Conservation (phyloP, 2,797 vertebrate species). For the Syngnathus rostellatus region DNA sequence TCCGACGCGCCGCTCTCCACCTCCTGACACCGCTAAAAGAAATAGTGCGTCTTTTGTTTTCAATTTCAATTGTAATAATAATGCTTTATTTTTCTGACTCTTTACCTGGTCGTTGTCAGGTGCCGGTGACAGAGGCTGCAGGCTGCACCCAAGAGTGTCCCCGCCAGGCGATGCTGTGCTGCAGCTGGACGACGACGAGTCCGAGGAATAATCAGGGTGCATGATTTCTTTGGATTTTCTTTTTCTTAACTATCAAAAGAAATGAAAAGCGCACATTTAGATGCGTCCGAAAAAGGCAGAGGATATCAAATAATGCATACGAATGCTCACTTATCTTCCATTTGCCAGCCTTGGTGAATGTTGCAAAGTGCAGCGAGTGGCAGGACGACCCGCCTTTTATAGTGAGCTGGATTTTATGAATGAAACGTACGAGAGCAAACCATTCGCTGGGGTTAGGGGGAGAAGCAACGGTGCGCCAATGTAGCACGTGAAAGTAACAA, state of each 20-base stretch:
- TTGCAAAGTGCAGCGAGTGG: slow-evolving; percentile 61
- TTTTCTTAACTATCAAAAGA: not conserved
- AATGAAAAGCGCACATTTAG: not conserved
- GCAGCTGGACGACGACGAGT: slow-evolving; percentile 84
- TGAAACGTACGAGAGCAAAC: slow-evolving; percentile 76
- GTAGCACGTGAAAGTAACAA: not conserved
- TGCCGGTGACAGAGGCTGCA: slow-evolving; percentile 79
- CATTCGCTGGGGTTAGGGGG: slow-evolving; percentile 45
- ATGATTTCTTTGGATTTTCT: slow-evolving; percentile 51
- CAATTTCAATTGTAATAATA: too few relatives aligned
- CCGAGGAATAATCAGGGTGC: slow-evolving; percentile 76
- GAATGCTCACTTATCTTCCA: slow-evolving; percentile 38
- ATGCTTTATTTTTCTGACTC: not conserved
- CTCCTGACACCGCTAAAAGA: slow-evolving; percentile 61
- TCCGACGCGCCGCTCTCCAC: slow-evolving; percentile 67
- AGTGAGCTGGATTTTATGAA: slow-evolving; percentile 79
- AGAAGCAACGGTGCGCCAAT: not conserved
- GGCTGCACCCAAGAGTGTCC: slow-evolving; percentile 80
- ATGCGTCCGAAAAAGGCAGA: not conserved
- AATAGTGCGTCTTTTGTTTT: not conserved
- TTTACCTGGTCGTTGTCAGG: slow-evolving; percentile 75
- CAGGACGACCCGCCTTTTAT: slow-evolving; percentile 67
- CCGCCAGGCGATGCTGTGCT: slow-evolving; percentile 84
- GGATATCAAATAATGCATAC: not conserved
- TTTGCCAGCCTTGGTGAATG: slow-evolving; percentile 50